Base-by-base conservation (phyloP, 2,113 vertebrate species). In the Sturnus vulgaris region DNA sequence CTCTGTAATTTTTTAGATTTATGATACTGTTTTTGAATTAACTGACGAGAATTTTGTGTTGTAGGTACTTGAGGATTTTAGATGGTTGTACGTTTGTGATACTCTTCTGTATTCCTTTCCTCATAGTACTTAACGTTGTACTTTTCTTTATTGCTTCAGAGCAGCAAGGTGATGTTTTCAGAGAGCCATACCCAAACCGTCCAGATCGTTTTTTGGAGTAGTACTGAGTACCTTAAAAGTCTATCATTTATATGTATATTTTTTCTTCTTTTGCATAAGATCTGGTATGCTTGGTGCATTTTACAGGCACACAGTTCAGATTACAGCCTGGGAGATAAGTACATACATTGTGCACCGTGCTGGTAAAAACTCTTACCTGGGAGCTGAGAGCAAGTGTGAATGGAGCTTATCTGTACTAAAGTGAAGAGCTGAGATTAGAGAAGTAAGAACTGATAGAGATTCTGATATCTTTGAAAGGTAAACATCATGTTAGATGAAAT, bases 201-300 rank as follows among this genome's bases (percentile, higher is more conserved):
- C 47, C 1, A 1, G 20, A 55, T 90, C 0, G 1, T 40, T 93
- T 81, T 82, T 44, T 55, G 57, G 27, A 88, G 24, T 7, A 15
- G 27, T 68, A 12, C 79, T 31, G 37, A 65, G 20, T 84, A 46
- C 71, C 24, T 68, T 64, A 28, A 17, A 27, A 64, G 23, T 76
- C 27, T 27, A 7, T 69, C 2, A 1, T 53, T 27, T 68, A 44
- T 31, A 52, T 68, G 27, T 68, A 11, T 63, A 68, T 20, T 23
- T 90, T 85, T 83, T 46, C 7, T 88, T 49, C 61, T 88, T 90
- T 94, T 88, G 57, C n/a, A 61, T 93, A 28, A 82, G 61, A 92
- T 39, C 57, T 76, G 75, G 25, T 53, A 12, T 61, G 49, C 28
- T 56, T 75, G 53, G 46, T 85, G 53, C 37, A 18, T 95, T 94